Conservation (phyloP, 2,113 vertebrate species). For the Oryzias melastigma region DNA sequence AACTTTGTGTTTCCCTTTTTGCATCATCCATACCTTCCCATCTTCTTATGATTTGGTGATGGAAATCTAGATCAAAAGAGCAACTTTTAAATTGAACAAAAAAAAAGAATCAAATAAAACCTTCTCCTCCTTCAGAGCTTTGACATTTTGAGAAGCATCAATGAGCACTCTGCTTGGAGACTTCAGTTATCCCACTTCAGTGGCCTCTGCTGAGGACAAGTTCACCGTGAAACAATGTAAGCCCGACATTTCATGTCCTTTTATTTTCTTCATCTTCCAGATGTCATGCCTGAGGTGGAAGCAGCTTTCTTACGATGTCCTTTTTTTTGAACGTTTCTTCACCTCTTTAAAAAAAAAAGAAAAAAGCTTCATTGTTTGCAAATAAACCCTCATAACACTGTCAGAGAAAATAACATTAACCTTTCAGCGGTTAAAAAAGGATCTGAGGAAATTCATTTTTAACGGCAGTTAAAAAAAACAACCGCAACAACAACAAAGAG, state of each 20-base stretch:
- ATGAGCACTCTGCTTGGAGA: slow-evolving; percentile 26
- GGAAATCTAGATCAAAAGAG: neutral
- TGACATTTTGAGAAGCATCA: slow-evolving; percentile 37
- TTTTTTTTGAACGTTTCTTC: slow-evolving; percentile 6
- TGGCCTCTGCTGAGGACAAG: slow-evolving; percentile 40
- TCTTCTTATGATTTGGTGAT: neutral
- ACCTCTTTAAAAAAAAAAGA: neutral
- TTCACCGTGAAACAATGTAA: slow-evolving; percentile 7
- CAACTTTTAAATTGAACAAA: slow-evolving; percentile 2
- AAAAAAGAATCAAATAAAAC: slow-evolving; percentile 7
- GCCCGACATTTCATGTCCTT: slow-evolving; percentile 6
- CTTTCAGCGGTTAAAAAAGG: slow-evolving; percentile 48
- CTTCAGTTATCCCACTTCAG: slow-evolving; percentile 21
- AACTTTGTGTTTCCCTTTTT: neutral
- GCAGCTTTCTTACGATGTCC: slow-evolving; percentile 16
- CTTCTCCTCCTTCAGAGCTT: slow-evolving; percentile 6
- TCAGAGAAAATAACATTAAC: slow-evolving; percentile 45
- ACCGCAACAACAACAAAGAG: slow-evolving; percentile 11
- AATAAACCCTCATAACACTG: slow-evolving; percentile 31
- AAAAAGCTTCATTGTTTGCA: slow-evolving; percentile 15
- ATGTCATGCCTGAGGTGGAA: slow-evolving; percentile 34
- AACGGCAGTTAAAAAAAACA: slow-evolving; percentile 27
- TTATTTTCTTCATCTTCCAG: slow-evolving; percentile 32
- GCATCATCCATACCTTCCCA: neutral
- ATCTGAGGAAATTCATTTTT: slow-evolving; percentile 40